A percentile compares a stretch with the other conserved stretches of the same genome.
Evolutionary conservation across 2,113 vertebrate genomes (phyloP).

Genomic region (Terrapene triunguis): DNA sequence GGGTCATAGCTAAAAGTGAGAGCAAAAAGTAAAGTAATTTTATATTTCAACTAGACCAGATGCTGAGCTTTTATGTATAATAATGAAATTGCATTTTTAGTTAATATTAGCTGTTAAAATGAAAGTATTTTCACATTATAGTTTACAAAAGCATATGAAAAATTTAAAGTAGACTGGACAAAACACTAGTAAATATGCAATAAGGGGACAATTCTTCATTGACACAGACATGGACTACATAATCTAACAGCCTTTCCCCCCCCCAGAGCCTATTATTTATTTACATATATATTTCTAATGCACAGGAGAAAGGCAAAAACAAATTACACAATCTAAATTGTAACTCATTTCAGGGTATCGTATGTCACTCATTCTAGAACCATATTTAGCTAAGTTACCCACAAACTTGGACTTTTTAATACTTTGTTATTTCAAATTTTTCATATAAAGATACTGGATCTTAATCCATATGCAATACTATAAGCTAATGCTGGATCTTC

Average conservation of each 20-base stretch:
- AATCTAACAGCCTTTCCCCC: not conserved
- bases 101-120: not conserved
- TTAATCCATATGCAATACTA: not conserved
- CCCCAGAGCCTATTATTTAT: accelerated
- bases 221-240: not conserved
- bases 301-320: not conserved
- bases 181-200: not conserved
- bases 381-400: not conserved
- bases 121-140: not conserved
- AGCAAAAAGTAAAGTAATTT: not conserved
- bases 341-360: not conserved
- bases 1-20: constrained; percentile 2
- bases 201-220: not conserved
- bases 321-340: not conserved
- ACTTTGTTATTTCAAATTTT: not conserved
- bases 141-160: not conserved
- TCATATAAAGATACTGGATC: not conserved
- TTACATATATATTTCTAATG: no score
- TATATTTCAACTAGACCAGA: not conserved
- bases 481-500: not conserved
- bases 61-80: not conserved
- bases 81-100: not conserved
- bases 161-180: not conserved
- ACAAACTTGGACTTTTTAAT: not conserved
- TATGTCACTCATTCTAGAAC: not conserved